Base-by-base conservation (phyloP, 2,113 vertebrate genomes). In the Mionectes macconnelli region DNA sequence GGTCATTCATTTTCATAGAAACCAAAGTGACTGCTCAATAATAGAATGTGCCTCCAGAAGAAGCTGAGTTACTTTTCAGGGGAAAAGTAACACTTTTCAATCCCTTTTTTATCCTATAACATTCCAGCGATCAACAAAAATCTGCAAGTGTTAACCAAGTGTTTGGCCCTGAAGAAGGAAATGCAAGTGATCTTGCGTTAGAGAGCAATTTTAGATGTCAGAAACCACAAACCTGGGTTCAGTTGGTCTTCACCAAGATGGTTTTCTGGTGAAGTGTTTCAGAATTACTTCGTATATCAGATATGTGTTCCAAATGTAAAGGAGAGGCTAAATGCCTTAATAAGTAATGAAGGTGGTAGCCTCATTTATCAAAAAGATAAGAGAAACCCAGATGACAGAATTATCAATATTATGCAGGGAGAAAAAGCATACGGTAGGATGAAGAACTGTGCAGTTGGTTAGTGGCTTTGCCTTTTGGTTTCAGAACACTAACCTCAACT, bases 361-460 rank as follows among this genome's bases (percentile, higher is more conserved):
- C 33, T 94, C 64, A 81, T 93, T 88, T 94, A 67, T 94, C 72
- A 95, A 76, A 94, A 84, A 77, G 87, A 91, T 91, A 88, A 85
- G 56, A 90, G n/a, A 40, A 95, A 52, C 39, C 5, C 47, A 55
- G 63, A 73, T 91, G 93, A 90, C 82, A 93, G 89, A 93, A 67
- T 90, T 93, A 80, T 83, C 59, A 83, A 39, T 94, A 93, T 92
- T 94, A 74, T 90, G 30, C 39, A 67, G 39, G 12, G 59, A 33
- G 69, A 50, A 44, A 86, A 45, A 44, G 21, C 60, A 23, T 77
- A 22, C n/a, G 35, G 19, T 70, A 91, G 57, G 37, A 77, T 80
- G 79, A 83, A 57, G 44, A 59, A 67, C 6, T 47, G 22, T 59
- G 42, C 56, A 47, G 0, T 72, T 82, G 6, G 42, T 96, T 90